Evolutionary conservation across 2,888 invertebrate genomes (phyloP).

Genomic region (Hypselothyrea guttata): DNA sequence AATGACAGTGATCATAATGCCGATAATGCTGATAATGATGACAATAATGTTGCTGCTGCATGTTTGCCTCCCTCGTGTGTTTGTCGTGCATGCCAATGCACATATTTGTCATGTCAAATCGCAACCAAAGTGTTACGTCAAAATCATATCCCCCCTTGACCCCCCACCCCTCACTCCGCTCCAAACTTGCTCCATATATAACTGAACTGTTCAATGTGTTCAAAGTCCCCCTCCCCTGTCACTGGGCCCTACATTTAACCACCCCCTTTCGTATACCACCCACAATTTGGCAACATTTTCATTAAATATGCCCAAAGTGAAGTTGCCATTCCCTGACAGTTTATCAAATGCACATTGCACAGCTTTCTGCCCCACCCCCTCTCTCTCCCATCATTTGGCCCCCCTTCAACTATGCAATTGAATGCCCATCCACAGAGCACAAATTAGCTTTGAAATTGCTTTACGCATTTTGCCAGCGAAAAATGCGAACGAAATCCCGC

Average conservation of each 20-base stretch:
- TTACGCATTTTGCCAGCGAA: conserved; percentile 57
- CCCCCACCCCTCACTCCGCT: conserved; percentile 17
- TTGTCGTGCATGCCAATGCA: conserved; percentile 70
- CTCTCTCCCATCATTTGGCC: conserved; percentile 10
- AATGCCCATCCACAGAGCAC: conserved; percentile 53
- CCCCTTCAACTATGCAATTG: conserved; percentile 8
- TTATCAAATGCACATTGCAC: conserved; percentile 72
- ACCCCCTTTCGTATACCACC: neutral
- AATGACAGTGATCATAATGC: conserved; percentile 15
- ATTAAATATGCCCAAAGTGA: conserved; percentile 80
- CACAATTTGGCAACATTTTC: conserved; percentile 76
- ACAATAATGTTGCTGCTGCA: conserved; percentile 22
- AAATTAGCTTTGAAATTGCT: conserved; percentile 73
- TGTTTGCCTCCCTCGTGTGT: conserved; percentile 41
- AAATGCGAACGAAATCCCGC: conserved; percentile 22
- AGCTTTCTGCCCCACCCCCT: neutral
- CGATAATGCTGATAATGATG: conserved; percentile 11
- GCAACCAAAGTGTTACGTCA: conserved; percentile 79
- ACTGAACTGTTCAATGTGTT: too few species aligned
- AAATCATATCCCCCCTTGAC: conserved; percentile 60
- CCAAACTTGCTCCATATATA: neutral
- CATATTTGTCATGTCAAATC: conserved; percentile 79
- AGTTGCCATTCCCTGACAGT: conserved; percentile 77
- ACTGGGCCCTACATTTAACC: neutral
- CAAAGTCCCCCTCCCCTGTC: neutral